A percentile compares a stretch with the other conserved stretches of the same genome.
These are phyloP conservation scores for Cephus runcator DNA, from an alignment of 2,888 invertebrate genomes.

Conservation along the genomic window DNA sequence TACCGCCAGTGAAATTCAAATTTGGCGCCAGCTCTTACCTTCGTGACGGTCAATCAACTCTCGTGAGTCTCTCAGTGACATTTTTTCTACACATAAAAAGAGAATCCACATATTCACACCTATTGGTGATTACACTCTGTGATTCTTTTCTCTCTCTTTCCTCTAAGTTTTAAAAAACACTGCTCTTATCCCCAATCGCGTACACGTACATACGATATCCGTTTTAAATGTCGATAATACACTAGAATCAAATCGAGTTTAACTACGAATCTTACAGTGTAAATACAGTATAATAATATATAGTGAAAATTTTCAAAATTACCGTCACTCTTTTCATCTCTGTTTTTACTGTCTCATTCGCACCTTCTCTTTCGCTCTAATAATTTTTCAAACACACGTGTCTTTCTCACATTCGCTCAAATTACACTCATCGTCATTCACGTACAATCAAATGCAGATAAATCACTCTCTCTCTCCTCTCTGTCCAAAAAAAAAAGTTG, in stretches of 20 bases:
- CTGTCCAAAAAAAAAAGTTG: conserved; percentile 2
- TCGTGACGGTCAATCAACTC: background rate
- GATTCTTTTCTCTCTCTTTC: no score
- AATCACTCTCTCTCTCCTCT: conserved; percentile 2
- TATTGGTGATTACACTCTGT: no score
- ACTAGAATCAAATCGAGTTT: conserved; percentile 37
- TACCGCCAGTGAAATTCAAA: background rate
- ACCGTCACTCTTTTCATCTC: conserved; percentile 19
- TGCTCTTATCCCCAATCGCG: conserved; percentile 19
- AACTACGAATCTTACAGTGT: conserved; percentile 22
- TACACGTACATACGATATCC: conserved; percentile 21
- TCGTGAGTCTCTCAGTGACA: background rate
- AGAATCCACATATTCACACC: background rate
- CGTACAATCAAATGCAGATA: background rate
- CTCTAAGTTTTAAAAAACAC: conserved; percentile 16
- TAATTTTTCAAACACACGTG: background rate
- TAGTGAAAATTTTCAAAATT: conserved; percentile 27
- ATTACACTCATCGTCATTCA: background rate
- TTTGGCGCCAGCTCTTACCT: background rate
- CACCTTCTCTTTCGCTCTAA: background rate
- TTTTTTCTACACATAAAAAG: background rate
- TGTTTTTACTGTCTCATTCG: background rate
- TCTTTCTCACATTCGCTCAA: conserved; percentile 8
- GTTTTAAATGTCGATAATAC: conserved; percentile 35
- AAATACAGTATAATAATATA: conserved; percentile 33